These are phyloP conservation scores for Lamproptera curius DNA, from an alignment of 2,888 invertebrate species.

Conservation along the genomic window DNA sequence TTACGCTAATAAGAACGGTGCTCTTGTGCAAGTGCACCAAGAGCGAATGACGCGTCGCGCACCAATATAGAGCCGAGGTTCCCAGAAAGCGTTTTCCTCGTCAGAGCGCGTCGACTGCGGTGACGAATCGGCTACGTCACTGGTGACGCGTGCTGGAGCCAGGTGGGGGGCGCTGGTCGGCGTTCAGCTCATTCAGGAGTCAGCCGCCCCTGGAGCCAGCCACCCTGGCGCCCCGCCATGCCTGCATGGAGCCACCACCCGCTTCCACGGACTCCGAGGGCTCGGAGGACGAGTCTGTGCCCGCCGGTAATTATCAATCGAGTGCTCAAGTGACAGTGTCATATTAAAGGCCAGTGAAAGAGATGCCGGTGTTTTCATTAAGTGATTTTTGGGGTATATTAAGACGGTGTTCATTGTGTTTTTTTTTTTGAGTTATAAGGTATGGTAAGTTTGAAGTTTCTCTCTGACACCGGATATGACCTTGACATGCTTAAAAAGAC, in stretches of 20 bases:
- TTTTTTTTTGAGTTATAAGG: no score
- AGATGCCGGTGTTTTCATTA: no score
- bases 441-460: no score
- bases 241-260: conserved; percentile 61
- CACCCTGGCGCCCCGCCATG: conserved; percentile 69
- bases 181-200: conserved; percentile 25
- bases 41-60: neutral
- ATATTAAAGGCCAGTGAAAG: no score
- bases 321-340: no score
- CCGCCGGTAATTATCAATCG: conserved; percentile 59
- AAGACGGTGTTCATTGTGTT: no score
- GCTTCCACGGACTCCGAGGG: conserved; percentile 43
- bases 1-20: no score
- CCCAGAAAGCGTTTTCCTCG: conserved; percentile 74
- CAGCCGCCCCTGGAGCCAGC: conserved; percentile 21
- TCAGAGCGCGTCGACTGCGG: conserved; percentile 43
- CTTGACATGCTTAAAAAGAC: no score
- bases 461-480: no score
- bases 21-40: neutral
- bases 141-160: conserved; percentile 54
- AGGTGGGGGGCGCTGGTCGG: conserved; percentile 28
- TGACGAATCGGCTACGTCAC: conserved; percentile 66
- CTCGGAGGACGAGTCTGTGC: conserved; percentile 67
- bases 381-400: no score
- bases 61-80: conserved; percentile 42